These are phyloP conservation scores for Chelonia mydas DNA, from an alignment of 2,797 vertebrate species.

Conservation along the genomic window DNA sequence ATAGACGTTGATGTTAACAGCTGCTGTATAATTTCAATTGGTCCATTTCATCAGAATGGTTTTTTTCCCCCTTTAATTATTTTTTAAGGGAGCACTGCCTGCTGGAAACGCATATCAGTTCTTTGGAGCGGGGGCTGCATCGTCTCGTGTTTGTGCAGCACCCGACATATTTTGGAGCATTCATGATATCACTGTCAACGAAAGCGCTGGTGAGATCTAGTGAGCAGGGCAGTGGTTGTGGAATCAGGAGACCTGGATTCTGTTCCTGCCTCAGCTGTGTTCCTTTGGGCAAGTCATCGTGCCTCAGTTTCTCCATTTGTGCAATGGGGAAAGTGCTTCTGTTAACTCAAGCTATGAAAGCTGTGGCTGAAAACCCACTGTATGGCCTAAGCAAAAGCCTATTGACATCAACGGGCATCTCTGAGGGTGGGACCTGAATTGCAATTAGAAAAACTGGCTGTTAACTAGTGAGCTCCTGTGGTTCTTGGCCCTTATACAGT, in stretches of 20 bases:
- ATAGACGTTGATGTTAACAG: conserved; percentile 67
- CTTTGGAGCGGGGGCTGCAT: background rate
- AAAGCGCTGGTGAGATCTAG: background rate
- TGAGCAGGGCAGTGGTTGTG: accelerated
- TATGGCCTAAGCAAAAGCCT: background rate
- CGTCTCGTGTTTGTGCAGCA: background rate
- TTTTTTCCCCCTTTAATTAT: background rate
- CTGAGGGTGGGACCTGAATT: too few relatives aligned
- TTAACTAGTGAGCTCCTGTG: background rate
- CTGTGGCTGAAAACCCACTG: background rate
- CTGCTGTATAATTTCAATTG: conserved; percentile 55
- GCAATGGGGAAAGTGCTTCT: background rate
- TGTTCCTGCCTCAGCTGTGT: background rate
- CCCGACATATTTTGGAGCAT: accelerated
- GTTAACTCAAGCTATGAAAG: background rate
- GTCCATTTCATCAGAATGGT: conserved; percentile 32
- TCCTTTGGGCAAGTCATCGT: background rate
- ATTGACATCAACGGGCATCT: background rate
- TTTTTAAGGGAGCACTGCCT: background rate
- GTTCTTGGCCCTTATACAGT: background rate
- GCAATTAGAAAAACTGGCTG: background rate
- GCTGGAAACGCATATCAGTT: background rate
- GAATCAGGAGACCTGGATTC: background rate
- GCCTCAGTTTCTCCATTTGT: background rate
- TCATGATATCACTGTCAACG: background rate